phyloP scores from a whole-genome alignment of 2,888 invertebrate species.

The Lasioglossum villosulum region DNA sequence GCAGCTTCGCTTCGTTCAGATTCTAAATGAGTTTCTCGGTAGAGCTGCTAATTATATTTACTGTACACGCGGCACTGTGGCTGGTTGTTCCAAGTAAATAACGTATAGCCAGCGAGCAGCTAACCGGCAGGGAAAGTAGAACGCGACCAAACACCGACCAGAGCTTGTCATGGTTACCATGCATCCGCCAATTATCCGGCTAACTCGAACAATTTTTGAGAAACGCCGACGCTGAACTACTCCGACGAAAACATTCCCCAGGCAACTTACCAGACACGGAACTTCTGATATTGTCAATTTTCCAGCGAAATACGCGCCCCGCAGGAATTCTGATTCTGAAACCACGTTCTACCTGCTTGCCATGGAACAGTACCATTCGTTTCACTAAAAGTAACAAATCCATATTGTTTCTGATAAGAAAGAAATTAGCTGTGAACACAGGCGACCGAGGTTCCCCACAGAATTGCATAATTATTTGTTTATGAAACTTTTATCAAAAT shows the following conservation, averaged over 20 bases:
- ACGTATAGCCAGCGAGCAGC: slow-evolving; percentile 35
- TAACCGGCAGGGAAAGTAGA: slow-evolving; percentile 44
- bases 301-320: not conserved
- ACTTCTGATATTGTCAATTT: not conserved
- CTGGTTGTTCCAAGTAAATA: slow-evolving; percentile 55
- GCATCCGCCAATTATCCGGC: slow-evolving; percentile 41
- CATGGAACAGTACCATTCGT: not conserved
- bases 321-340: not conserved
- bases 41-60: slow-evolving; percentile 72
- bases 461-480: not conserved
- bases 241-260: not conserved
- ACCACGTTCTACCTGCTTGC: not conserved
- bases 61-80: slow-evolving; percentile 48
- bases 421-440: not conserved
- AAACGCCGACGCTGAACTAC: slow-evolving; percentile 13
- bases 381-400: not conserved
- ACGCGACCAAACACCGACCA: slow-evolving; percentile 33
- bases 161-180: slow-evolving; percentile 36
- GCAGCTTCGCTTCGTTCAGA: slow-evolving; percentile 44
- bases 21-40: slow-evolving; percentile 68
- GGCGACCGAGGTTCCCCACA: not conserved
- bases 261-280: not conserved
- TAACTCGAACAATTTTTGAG: slow-evolving; percentile 52
- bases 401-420: not conserved
- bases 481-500: not conserved